phyloP scores from a whole-genome alignment of 2,113 vertebrate species.

The Phasianus colchicus region DNA sequence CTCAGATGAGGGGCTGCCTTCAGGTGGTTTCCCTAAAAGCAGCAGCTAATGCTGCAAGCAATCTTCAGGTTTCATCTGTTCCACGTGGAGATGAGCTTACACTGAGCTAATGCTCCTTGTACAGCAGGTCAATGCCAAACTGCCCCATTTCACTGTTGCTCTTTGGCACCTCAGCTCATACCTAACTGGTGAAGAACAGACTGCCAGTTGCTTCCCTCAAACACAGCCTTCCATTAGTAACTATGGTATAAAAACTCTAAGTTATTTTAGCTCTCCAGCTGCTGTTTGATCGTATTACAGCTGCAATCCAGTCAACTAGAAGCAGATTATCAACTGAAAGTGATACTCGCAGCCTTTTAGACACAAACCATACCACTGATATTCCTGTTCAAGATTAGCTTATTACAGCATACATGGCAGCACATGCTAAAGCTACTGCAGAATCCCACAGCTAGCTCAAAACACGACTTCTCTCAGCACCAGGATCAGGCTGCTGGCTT shows the following conservation, averaged over 20 bases:
- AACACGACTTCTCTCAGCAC: background rate
- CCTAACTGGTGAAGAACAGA: background rate
- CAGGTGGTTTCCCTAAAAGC: background rate
- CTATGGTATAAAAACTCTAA: background rate
- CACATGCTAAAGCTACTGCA: background rate
- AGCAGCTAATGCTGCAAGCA: background rate
- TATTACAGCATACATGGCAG: background rate
- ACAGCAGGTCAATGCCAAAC: background rate
- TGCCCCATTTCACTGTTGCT: background rate
- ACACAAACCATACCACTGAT: background rate
- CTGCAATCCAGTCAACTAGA: conserved; percentile 57
- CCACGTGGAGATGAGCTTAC: fast-evolving
- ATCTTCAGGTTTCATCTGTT: background rate
- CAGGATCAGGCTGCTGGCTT: background rate
- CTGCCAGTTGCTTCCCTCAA: background rate
- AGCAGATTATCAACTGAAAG: conserved; percentile 38
- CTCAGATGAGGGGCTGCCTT: background rate
- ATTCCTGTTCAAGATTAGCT: conserved; percentile 1
- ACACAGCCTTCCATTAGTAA: background rate
- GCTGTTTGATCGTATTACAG: conserved; percentile 57
- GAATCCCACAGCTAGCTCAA: background rate
- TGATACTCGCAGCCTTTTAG: background rate
- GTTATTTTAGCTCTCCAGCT: conserved; percentile 55
- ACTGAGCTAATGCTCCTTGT: background rate
- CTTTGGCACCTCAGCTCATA: background rate